Percentiles rank a stretch among this genome's conserved stretches.
These are phyloP conservation scores for Romanogobio albipinnatus DNA, from an alignment of 2,113 vertebrate species.

Conservation along the genomic window DNA sequence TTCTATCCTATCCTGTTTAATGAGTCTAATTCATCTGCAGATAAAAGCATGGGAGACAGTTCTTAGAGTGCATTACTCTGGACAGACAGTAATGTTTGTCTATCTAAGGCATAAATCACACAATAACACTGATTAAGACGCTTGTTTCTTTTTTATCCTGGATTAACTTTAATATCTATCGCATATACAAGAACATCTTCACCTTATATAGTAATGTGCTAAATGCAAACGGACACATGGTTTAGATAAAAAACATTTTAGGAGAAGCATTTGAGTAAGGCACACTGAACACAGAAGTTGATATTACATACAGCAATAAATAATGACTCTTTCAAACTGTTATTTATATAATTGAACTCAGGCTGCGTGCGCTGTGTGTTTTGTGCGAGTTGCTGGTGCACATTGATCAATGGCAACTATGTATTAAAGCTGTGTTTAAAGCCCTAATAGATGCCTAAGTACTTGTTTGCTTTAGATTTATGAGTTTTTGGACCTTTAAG, in stretches of 20 bases:
- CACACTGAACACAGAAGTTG: not conserved
- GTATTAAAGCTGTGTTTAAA: conserved; percentile 13
- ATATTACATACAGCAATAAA: not conserved
- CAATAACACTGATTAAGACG: not conserved
- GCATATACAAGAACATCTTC: conserved; percentile 26
- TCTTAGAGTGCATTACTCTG: conserved; percentile 7
- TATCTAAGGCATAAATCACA: conserved; percentile 11
- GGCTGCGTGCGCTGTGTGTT: not conserved
- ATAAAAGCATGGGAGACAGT: conserved; percentile 13
- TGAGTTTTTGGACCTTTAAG: not conserved
- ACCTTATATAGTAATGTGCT: not conserved
- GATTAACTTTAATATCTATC: conserved; percentile 7
- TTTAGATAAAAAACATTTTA: conserved; percentile 11
- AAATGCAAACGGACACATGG: not conserved
- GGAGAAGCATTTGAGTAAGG: not conserved
- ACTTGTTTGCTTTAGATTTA: conserved; percentile 22
- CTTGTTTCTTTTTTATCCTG: conserved; percentile 16
- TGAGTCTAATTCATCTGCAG: not conserved
- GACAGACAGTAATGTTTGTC: not conserved
- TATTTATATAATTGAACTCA: not conserved
- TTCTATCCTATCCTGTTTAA: not conserved
- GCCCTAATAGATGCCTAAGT: not conserved
- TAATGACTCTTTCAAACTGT: conserved; percentile 12
- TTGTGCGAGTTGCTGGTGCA: not conserved
- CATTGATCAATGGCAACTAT: conserved; percentile 6